phyloP scores from a whole-genome alignment of 2,797 vertebrate genomes.

The Notoglanidium macrostoma region DNA sequence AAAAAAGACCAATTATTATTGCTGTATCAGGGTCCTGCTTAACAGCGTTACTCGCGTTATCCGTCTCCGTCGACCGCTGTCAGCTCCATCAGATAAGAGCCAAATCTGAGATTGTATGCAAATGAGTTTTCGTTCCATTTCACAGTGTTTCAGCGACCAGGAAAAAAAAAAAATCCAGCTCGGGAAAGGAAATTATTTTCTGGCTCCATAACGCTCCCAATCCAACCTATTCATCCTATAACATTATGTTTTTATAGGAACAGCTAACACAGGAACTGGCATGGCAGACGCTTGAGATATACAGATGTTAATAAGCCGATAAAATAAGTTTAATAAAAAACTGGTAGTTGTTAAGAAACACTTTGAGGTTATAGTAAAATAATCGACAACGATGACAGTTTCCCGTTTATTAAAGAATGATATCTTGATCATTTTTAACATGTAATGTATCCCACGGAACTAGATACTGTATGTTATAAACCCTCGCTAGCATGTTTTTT shows the following conservation, averaged over 20 bases:
- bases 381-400: too few relatives aligned
- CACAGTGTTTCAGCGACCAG: background rate
- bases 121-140: slow-evolving; percentile 3
- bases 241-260: background rate
- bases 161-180: background rate
- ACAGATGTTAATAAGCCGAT: background rate
- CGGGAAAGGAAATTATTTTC: background rate
- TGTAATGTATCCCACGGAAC: background rate
- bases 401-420: too few relatives aligned
- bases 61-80: slow-evolving; percentile 23
- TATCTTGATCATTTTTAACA: too few relatives aligned
- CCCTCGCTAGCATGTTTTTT: background rate
- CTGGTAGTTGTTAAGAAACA: too few relatives aligned
- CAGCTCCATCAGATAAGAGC: slow-evolving; percentile 16
- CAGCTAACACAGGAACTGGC: background rate
- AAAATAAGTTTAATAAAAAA: background rate
- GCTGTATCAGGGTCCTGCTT: slow-evolving; percentile 14
- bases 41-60: background rate
- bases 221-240: background rate
- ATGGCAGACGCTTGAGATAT: background rate
- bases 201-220: background rate
- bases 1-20: slow-evolving; percentile 29
- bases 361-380: too few relatives aligned
- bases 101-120: slow-evolving; percentile 7
- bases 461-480: background rate